These are phyloP conservation scores for Scaptodrosophila latifasciaeformis DNA, from an alignment of 2,888 invertebrate genomes.

Conservation along the genomic window DNA sequence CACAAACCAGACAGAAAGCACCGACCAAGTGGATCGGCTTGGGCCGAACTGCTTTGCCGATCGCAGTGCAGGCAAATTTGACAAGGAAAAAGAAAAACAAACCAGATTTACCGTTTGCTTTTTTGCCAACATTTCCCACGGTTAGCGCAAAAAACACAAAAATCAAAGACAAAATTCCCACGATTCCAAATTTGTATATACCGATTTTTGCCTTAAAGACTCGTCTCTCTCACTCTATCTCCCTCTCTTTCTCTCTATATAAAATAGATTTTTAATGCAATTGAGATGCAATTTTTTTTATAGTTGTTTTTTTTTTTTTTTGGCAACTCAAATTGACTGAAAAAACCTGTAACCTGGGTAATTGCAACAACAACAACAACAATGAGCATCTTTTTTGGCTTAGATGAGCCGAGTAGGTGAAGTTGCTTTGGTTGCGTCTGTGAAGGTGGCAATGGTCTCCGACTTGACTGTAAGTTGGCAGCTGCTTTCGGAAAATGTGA, in stretches of 20 bases:
- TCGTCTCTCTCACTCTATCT: too few species aligned
- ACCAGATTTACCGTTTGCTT: slow-evolving; percentile 65
- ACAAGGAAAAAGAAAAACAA: slow-evolving; percentile 57
- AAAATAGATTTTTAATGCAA: too few species aligned
- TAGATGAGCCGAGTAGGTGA: too few species aligned
- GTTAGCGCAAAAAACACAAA: slow-evolving; percentile 35
- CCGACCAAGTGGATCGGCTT: too few species aligned
- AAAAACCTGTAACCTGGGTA: slow-evolving; percentile 59
- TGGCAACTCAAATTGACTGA: slow-evolving; percentile 12
- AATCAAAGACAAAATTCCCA: slow-evolving; percentile 61
- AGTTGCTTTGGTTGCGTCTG: too few species aligned
- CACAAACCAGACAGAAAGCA: neutral
- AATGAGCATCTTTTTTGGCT: too few species aligned
- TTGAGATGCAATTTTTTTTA: too few species aligned
- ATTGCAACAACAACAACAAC: slow-evolving; percentile 47
- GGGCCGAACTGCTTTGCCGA: too few species aligned
- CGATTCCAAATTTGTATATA: slow-evolving; percentile 70
- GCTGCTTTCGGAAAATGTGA: slow-evolving; percentile 54
- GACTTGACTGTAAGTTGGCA: too few species aligned
- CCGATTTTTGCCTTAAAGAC: too few species aligned
- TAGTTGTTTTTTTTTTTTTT: slow-evolving; percentile 21
- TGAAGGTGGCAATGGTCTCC: too few species aligned
- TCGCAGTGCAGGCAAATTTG: slow-evolving; percentile 50
- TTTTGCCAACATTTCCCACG: slow-evolving; percentile 61
- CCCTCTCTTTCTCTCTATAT: too few species aligned